These are phyloP conservation scores for Channallabes apus DNA, from an alignment of 2,797 vertebrate species.

Conservation along the genomic window DNA sequence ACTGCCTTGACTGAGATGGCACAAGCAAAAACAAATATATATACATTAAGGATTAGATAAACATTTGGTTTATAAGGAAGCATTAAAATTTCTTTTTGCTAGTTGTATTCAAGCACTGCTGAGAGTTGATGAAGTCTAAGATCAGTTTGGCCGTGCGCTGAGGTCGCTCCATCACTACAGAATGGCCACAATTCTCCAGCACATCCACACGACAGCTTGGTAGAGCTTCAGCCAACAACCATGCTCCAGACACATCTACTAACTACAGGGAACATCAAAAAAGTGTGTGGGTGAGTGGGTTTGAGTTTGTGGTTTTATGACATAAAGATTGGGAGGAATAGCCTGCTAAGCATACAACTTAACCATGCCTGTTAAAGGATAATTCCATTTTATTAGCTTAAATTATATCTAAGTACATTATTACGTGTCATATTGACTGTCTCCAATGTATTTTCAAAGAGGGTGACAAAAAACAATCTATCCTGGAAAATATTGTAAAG, in stretches of 20 bases:
- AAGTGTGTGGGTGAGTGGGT: neutral
- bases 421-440: neutral
- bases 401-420: neutral
- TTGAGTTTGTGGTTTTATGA: neutral
- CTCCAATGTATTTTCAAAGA: slow-evolving; percentile 1
- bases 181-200: slow-evolving; percentile 95
- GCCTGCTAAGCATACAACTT: neutral
- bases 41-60: slow-evolving; percentile 1
- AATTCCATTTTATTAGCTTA: neutral
- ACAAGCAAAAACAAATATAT: neutral
- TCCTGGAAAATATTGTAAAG: too few species aligned
- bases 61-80: neutral
- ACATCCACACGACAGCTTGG: slow-evolving; percentile 85
- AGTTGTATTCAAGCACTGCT: slow-evolving; percentile 76
- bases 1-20: neutral
- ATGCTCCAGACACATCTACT: slow-evolving; percentile 88
- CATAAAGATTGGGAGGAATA: neutral
- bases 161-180: slow-evolving; percentile 91
- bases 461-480: neutral
- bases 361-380: neutral
- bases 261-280: slow-evolving; percentile 74
- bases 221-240: slow-evolving; percentile 75
- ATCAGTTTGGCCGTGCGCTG: slow-evolving; percentile 90
- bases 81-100: slow-evolving; percentile 78
- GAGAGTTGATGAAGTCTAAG: slow-evolving; percentile 83